Percentiles rank a stretch among this genome's conserved stretches.
phyloP scores from a whole-genome alignment of 2,888 invertebrate genomes.

The Therioaphis trifolii region DNA sequence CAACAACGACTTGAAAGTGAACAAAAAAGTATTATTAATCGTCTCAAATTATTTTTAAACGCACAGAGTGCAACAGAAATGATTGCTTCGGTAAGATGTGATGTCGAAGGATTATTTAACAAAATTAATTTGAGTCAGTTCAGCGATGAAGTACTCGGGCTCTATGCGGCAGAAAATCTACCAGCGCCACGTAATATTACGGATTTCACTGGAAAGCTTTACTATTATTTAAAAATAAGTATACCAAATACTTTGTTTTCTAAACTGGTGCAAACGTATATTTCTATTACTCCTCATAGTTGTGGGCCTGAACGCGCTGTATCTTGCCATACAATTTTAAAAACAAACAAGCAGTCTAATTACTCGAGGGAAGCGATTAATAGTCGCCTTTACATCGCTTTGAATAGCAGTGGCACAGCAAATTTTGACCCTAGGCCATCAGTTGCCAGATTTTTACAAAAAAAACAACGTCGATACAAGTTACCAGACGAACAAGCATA shows the following conservation, averaged over 20 bases:
- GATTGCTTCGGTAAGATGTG: neutral
- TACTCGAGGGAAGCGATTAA: neutral
- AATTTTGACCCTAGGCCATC: neutral
- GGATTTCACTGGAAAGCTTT: conserved; percentile 32
- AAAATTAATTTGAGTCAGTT: conserved; percentile 1
- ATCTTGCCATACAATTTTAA: conserved; percentile 40
- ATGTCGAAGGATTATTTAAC: conserved; percentile 7
- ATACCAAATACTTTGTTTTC: neutral
- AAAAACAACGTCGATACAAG: neutral
- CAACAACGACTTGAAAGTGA: too few species aligned
- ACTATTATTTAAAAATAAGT: conserved; percentile 40
- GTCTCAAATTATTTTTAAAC: too few species aligned
- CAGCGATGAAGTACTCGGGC: conserved; percentile 6
- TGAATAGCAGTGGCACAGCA: too few species aligned
- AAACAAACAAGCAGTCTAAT: conserved; percentile 48
- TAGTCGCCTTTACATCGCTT: neutral
- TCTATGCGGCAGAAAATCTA: neutral
- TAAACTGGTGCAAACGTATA: conserved; percentile 49
- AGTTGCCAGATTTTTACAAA: neutral
- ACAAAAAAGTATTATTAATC: too few species aligned
- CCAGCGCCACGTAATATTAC: conserved; percentile 37
- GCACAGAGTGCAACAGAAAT: too few species aligned
- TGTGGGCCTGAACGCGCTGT: conserved; percentile 53
- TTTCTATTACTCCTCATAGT: conserved; percentile 43
- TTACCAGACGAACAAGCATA: neutral